Evolutionary conservation across 2,113 vertebrate species (phyloP).

Genomic region (Anser brachyrhynchus): DNA sequence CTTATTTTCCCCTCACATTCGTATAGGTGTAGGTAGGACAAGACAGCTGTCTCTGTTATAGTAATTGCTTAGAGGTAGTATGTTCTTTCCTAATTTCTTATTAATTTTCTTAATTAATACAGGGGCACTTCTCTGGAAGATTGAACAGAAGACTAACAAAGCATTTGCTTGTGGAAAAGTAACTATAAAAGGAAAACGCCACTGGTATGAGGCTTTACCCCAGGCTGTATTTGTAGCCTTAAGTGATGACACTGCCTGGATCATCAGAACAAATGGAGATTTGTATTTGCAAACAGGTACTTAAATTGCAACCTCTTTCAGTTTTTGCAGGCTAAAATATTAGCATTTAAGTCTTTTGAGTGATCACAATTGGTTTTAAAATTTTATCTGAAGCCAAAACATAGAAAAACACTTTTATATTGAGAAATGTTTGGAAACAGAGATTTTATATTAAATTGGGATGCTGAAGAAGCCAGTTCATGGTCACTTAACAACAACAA

Average conservation of each 20-base stretch:
- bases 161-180: conserved; percentile 96
- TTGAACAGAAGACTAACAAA: conserved; percentile 95
- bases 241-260: conserved; percentile 94
- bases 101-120: neutral
- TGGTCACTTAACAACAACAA: neutral
- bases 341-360: neutral
- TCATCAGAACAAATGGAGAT: conserved; percentile 94
- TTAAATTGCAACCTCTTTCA: neutral
- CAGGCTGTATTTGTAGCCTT: conserved; percentile 89
- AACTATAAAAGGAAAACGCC: conserved; percentile 90
- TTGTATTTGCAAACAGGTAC: conserved; percentile 93
- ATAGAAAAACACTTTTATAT: neutral
- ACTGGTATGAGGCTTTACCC: conserved; percentile 97
- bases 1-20: neutral
- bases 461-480: neutral
- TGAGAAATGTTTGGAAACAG: neutral
- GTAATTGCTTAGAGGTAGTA: neutral
- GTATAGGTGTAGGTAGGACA: neutral
- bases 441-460: neutral
- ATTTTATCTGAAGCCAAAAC: neutral
- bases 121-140: conserved; percentile 97
- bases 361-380: neutral
- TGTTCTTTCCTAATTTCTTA: neutral
- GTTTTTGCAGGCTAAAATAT: neutral
- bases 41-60: neutral